Evolutionary conservation across 2,113 vertebrate genomes (phyloP).

Genomic region (Cyprichromis sp.): DNA sequence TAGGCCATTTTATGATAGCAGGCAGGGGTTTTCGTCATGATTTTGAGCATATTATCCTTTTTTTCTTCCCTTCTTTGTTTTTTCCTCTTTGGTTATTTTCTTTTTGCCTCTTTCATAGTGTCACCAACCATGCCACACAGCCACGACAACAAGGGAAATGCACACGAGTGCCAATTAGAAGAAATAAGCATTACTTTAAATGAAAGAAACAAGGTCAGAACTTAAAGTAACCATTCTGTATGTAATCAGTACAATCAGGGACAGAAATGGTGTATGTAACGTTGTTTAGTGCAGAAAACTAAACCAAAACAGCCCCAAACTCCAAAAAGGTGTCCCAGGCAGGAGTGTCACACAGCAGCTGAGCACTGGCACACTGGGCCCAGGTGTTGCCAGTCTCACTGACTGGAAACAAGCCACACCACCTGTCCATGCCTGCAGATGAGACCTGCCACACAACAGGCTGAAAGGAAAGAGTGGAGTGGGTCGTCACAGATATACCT

Average conservation of each 20-base stretch:
- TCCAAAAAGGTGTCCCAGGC: background rate
- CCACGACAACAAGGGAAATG: fast-evolving
- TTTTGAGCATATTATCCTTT: background rate
- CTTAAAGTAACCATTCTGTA: background rate
- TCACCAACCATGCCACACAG: background rate
- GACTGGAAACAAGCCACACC: background rate
- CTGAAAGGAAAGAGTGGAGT: background rate
- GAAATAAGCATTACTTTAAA: background rate
- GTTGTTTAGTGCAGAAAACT: background rate
- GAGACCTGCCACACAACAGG: fast-evolving
- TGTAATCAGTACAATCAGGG: background rate
- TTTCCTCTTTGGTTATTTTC: background rate
- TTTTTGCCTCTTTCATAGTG: background rate
- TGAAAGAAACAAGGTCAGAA: background rate
- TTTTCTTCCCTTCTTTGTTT: background rate
- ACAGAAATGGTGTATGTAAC: fast-evolving
- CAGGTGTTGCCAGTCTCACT: background rate
- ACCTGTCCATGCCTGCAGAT: background rate
- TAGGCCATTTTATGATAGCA: background rate
- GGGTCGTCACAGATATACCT: fast-evolving
- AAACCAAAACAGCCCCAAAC: background rate
- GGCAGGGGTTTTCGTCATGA: background rate
- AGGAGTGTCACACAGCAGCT: background rate
- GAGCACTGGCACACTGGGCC: background rate
- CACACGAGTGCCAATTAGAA: background rate